Percentiles rank a stretch among this genome's conserved stretches.
Conservation (phyloP, 2,797 vertebrate genomes). For the Protonibea diacanthus region DNA sequence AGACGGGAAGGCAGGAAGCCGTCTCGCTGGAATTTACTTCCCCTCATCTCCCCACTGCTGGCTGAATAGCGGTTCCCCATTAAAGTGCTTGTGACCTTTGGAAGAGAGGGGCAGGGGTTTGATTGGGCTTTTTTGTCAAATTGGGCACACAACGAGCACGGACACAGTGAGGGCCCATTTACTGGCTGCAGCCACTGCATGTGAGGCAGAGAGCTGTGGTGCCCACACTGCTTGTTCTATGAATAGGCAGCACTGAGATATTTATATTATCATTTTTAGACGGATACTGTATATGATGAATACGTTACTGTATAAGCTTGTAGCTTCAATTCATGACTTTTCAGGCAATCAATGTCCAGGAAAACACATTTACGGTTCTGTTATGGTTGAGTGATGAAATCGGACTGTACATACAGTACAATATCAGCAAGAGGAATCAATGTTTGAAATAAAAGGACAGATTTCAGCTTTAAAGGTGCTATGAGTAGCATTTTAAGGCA, state of each 20-base stretch:
- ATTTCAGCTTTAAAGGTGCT: conserved; percentile 1
- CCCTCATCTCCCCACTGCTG: conserved; percentile 37
- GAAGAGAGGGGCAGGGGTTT: conserved; percentile 62
- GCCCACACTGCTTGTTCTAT: conserved; percentile 33
- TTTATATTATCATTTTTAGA: conserved; percentile 23
- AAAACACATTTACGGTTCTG: background rate
- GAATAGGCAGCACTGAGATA: conserved; percentile 23
- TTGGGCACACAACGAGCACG: conserved; percentile 55
- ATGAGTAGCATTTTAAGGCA: background rate
- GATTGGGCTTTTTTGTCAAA: conserved; percentile 55
- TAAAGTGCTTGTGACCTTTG: conserved; percentile 75
- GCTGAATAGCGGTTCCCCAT: conserved; percentile 48
- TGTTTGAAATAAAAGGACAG: background rate
- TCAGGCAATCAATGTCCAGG: background rate
- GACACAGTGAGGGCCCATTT: conserved; percentile 62
- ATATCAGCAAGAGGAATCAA: background rate
- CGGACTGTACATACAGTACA: background rate
- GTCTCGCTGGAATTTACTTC: conserved; percentile 49
- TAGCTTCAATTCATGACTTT: background rate
- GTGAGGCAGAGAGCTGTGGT: conserved; percentile 45
- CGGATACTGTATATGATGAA: background rate
- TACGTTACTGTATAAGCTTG: background rate
- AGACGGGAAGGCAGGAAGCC: conserved; percentile 49
- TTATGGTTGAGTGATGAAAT: background rate
- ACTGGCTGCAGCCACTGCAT: conserved; percentile 42